phyloP scores from a whole-genome alignment of 1,140 invertebrate genomes.

The Phocides pigmalion region DNA sequence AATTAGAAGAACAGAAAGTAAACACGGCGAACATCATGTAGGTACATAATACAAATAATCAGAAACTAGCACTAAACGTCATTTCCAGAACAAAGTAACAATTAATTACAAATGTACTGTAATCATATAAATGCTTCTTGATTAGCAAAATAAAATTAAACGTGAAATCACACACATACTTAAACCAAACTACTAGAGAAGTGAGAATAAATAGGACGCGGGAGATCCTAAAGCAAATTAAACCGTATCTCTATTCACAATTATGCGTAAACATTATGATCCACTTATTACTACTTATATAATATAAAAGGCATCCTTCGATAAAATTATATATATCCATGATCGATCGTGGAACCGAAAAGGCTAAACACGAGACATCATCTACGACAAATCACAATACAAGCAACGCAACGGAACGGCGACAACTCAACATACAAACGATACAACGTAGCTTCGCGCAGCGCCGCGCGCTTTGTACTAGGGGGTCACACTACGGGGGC shows the following conservation, averaged over 20 bases:
- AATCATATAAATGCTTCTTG: slow-evolving; percentile 54
- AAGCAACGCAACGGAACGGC: slow-evolving; percentile 70
- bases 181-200: slow-evolving; percentile 45
- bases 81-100: slow-evolving; percentile 45
- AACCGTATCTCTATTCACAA: slow-evolving; percentile 64
- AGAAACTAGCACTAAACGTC: slow-evolving; percentile 27
- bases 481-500: too few relatives aligned
- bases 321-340: slow-evolving; percentile 62
- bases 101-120: slow-evolving; percentile 49
- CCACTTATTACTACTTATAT: slow-evolving; percentile 75
- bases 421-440: slow-evolving; percentile 52
- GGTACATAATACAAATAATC: slow-evolving; percentile 20
- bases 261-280: slow-evolving; percentile 65
- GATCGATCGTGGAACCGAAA: slow-evolving; percentile 51
- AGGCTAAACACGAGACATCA: slow-evolving; percentile 63
- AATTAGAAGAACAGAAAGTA: slow-evolving; percentile 16
- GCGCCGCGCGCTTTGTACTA: too few relatives aligned
- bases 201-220: slow-evolving; percentile 47
- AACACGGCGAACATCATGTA: neutral
- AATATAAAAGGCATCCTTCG: slow-evolving; percentile 79
- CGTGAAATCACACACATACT: slow-evolving; percentile 45
- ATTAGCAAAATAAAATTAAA: slow-evolving; percentile 47
- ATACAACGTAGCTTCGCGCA: slow-evolving; percentile 37
- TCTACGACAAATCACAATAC: slow-evolving; percentile 65
- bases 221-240: slow-evolving; percentile 42